Conservation (phyloP, 1,140 invertebrate species). For the Drosophila tropicalis region DNA sequence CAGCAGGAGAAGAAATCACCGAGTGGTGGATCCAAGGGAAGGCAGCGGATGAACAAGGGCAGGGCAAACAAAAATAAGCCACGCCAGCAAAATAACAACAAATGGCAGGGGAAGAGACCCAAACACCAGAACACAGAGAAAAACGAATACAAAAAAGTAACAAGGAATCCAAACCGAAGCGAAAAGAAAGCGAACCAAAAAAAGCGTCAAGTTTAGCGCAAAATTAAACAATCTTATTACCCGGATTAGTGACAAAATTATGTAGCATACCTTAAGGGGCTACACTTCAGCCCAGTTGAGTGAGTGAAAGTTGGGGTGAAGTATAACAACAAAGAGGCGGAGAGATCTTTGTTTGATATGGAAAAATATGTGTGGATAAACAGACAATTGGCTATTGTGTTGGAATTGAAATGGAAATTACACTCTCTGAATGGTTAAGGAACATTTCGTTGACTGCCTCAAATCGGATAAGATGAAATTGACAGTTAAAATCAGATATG, state of each 20-base stretch:
- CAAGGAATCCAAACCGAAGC: background rate
- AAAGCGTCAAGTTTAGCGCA: slow-evolving; percentile 80
- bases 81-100: slow-evolving; percentile 43
- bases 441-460: background rate
- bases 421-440: background rate
- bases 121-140: background rate
- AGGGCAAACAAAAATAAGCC: slow-evolving; percentile 60
- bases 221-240: slow-evolving; percentile 82
- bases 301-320: background rate
- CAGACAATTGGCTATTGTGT: slow-evolving; percentile 9
- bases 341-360: background rate
- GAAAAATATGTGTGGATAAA: background rate
- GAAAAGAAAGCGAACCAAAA: slow-evolving; percentile 42
- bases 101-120: slow-evolving; percentile 7
- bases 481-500: background rate
- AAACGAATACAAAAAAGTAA: slow-evolving; percentile 20
- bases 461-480: background rate
- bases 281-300: background rate
- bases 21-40: too few relatives aligned
- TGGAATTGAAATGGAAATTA: slow-evolving; percentile 16
- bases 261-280: slow-evolving; percentile 55
- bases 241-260: slow-evolving; percentile 80
- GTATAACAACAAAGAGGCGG: background rate
- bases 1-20: slow-evolving; percentile 8
- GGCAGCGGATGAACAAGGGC: slow-evolving; percentile 25